Conservation (phyloP, 2,888 invertebrate genomes). For the Penaeus monodon region DNA sequence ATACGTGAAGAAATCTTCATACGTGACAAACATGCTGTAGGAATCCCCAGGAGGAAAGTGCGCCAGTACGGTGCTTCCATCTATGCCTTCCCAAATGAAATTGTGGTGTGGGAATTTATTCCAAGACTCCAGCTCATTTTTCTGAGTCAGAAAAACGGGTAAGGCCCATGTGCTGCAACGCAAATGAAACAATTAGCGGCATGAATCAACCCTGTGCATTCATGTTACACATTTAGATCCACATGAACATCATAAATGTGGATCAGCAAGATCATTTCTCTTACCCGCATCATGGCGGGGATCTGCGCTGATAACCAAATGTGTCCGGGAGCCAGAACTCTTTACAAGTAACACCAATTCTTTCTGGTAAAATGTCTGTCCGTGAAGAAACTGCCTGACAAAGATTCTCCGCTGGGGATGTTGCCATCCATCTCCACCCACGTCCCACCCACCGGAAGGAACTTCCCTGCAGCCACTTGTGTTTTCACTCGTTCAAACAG, state of each 20-base stretch:
- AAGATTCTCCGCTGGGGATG: constrained; percentile 72
- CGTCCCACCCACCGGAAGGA: constrained; percentile 72
- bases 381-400: constrained; percentile 72
- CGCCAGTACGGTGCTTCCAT: constrained; percentile 71
- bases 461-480: constrained; percentile 69
- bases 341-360: constrained; percentile 71
- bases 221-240: too few species aligned
- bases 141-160: constrained; percentile 73
- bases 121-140: constrained; percentile 72
- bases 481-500: constrained; percentile 70
- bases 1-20: too few species aligned
- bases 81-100: constrained; percentile 73
- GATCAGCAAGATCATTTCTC: too few species aligned
- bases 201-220: background rate
- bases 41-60: constrained; percentile 73
- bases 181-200: too few species aligned
- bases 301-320: constrained; percentile 73
- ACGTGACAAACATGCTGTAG: constrained; percentile 67
- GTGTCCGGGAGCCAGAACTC: constrained; percentile 75
- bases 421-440: constrained; percentile 74
- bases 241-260: too few species aligned
- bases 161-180: constrained; percentile 69
- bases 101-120: constrained; percentile 74
- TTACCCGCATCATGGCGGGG: constrained; percentile 72
- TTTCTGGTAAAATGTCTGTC: constrained; percentile 71